Evolutionary conservation across 2,888 invertebrate genomes (phyloP).

Genomic region (Polydrusus pterygomalis): DNA sequence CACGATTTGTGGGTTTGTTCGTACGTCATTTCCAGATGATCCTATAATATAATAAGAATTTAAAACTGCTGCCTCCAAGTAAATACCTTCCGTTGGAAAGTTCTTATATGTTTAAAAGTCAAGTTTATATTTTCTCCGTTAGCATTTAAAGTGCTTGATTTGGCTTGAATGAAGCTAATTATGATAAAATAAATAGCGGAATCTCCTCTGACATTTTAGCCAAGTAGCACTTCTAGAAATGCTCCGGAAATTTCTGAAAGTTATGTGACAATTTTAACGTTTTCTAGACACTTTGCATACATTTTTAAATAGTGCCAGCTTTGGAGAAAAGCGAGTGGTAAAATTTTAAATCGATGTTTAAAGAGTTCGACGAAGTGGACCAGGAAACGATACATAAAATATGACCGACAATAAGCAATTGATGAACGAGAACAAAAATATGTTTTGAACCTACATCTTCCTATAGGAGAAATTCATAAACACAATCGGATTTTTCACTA

Average conservation of each 20-base stretch:
- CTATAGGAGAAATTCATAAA: too few species aligned
- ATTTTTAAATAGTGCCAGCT: slow-evolving; percentile 21
- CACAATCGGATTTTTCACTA: too few species aligned
- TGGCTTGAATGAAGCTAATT: slow-evolving; percentile 44
- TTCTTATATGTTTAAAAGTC: slow-evolving; percentile 8
- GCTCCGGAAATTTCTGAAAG: slow-evolving; percentile 14
- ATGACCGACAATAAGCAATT: too few species aligned
- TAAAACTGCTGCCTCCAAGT: not conserved
- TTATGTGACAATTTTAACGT: slow-evolving; percentile 25
- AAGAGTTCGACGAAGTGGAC: not conserved
- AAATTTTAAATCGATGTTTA: not conserved
- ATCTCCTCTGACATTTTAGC: slow-evolving; percentile 18
- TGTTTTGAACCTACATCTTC: too few species aligned
- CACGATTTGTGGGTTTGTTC: too few species aligned
- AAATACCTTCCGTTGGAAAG: not conserved
- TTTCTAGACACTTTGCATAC: slow-evolving; percentile 17
- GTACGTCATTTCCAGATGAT: too few species aligned
- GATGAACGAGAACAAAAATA: too few species aligned
- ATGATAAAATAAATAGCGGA: slow-evolving; percentile 37
- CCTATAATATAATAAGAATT: slow-evolving; percentile 9
- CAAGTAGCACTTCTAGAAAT: slow-evolving; percentile 10
- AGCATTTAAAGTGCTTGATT: slow-evolving; percentile 49
- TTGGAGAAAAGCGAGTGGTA: not conserved
- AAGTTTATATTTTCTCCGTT: slow-evolving; percentile 40
- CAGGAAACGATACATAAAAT: too few species aligned